Base-by-base conservation (phyloP, 1,140 invertebrate genomes). In the Helicorthomorpha holstii region DNA sequence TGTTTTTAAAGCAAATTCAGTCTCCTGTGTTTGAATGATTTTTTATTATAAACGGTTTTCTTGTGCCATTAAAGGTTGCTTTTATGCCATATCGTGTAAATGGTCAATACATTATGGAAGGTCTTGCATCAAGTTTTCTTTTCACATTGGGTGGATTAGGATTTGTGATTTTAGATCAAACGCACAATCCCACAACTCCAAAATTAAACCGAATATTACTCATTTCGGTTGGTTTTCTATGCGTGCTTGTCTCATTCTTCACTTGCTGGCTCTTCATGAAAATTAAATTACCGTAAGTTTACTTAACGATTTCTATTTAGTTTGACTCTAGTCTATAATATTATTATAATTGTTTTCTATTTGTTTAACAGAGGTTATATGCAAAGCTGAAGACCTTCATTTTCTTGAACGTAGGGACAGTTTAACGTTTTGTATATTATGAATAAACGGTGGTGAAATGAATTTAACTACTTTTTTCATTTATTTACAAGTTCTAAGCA, bases 61-160 rank as follows among this genome's bases (percentile, higher is more conserved):
- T 27, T 46, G 19, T 64, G n/a, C n/a, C n/a, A n/a, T n/a, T 63
- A 29, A 61, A 85, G 83, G 85, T 97, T 14, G 93, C 93, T 1
- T 97, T 98, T 65, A 95, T 98, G 91, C 91, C 92, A 0, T 95
- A 96, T 66, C 72, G 94, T 59, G 91, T 98, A 0, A 98, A 98
- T 72, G 94, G 92, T 0, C 93, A 98, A 66, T 98, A 97, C 63
- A 98, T 98, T 38, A 94, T 98, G 87, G 93, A 98, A 74, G 94
- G 94, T 1, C 69, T 98, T 51, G 93, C 93, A 14, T 90, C 91
- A 24, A 93, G 89, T 68, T 97, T 98, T 63, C 73, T 98, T 3
- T 98, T 98, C 67, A 91, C 89, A 0, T 72, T 96, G 42, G 93
- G 94, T 46, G 92, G 92, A 1, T 68, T 98, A 26, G 95, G 95